These are phyloP conservation scores for Eufriesea mexicana DNA, from an alignment of 1,140 invertebrate genomes.

Conservation along the genomic window DNA sequence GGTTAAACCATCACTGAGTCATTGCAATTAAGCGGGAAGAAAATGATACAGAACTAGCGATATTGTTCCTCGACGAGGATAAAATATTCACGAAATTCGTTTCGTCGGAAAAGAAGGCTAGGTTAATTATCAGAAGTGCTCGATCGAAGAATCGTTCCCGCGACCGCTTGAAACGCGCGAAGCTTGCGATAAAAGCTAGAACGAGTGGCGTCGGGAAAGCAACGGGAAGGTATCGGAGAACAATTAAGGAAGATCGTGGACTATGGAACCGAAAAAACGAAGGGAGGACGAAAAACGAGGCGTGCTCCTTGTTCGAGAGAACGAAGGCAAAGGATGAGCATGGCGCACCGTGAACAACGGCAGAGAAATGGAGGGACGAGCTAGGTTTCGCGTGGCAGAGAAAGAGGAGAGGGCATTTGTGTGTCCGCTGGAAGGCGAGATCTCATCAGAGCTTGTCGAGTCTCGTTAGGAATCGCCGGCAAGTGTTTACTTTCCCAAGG, in stretches of 20 bases:
- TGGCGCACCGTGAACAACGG: neutral
- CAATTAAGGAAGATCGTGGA: constrained; percentile 17
- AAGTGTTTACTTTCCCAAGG: constrained; percentile 51
- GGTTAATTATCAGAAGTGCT: neutral
- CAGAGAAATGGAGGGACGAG: neutral
- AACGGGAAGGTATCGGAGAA: constrained; percentile 5
- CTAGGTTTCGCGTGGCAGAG: neutral
- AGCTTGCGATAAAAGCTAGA: neutral
- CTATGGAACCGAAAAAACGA: neutral
- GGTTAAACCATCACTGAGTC: neutral
- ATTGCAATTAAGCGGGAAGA: neutral
- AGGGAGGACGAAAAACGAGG: neutral
- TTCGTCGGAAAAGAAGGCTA: neutral
- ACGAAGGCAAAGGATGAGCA: neutral
- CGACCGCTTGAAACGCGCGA: neutral
- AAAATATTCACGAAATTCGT: constrained; percentile 4
- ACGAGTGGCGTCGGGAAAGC: neutral
- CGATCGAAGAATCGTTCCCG: constrained; percentile 26
- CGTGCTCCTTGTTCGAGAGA: too few species aligned
- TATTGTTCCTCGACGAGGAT: neutral
- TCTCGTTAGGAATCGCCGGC: constrained; percentile 43
- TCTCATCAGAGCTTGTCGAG: constrained; percentile 39
- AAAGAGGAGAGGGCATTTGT: neutral
- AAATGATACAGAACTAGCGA: fast-evolving
- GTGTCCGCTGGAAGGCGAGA: constrained; percentile 28